A percentile compares a stretch with the other conserved stretches of the same genome.
phyloP scores from a whole-genome alignment of 2,888 invertebrate genomes.

The Conchocele bisecta region DNA sequence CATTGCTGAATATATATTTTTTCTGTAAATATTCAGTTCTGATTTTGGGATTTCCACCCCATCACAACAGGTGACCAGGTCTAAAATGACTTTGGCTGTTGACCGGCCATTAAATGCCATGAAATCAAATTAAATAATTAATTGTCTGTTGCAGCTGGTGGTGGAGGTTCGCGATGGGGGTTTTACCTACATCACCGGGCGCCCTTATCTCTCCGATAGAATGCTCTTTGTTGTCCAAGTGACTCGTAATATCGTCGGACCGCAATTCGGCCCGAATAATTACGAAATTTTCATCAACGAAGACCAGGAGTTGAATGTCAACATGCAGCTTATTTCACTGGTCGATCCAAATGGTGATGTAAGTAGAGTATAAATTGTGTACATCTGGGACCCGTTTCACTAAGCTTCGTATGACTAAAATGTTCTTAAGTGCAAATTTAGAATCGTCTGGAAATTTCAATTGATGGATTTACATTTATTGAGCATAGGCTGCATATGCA shows the following conservation, averaged over 20 bases:
- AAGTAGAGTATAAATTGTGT: conserved; percentile 34
- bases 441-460: too few relatives aligned
- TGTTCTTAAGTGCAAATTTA: too few relatives aligned
- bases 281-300: conserved; percentile 54
- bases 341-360: conserved; percentile 69
- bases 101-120: too few relatives aligned
- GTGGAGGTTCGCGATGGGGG: conserved; percentile 67
- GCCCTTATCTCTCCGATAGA: conserved; percentile 53
- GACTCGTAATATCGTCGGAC: conserved; percentile 69
- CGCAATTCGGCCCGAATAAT: conserved; percentile 59
- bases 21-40: too few relatives aligned
- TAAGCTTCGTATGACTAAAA: too few relatives aligned
- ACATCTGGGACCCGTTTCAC: too few relatives aligned
- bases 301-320: conserved; percentile 54
- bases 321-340: conserved; percentile 61
- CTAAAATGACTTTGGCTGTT: too few relatives aligned
- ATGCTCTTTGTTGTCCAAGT: conserved; percentile 57
- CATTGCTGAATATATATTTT: too few relatives aligned
- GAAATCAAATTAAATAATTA: background rate
- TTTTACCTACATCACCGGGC: conserved; percentile 15
- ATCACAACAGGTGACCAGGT: too few relatives aligned
- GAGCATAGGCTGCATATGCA: too few relatives aligned
- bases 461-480: too few relatives aligned
- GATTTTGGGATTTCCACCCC: too few relatives aligned
- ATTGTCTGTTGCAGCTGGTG: conserved; percentile 46